phyloP scores from a whole-genome alignment of 2,888 invertebrate genomes.

The Phaonia tiefii region DNA sequence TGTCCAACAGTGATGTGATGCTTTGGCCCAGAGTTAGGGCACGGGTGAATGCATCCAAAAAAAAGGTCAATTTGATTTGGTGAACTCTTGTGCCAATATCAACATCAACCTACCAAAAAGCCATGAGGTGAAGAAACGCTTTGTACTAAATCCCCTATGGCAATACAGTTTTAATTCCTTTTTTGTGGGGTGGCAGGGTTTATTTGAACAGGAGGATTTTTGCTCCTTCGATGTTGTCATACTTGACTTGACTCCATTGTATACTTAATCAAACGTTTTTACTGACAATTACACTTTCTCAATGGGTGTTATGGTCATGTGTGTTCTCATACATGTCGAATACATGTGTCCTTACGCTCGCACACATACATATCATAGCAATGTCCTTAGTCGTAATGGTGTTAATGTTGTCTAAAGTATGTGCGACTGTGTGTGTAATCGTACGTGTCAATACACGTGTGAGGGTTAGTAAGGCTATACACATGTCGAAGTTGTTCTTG shows the following conservation, averaged over 20 bases:
- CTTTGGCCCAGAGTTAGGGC: not conserved
- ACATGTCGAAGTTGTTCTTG: conserved; percentile 6
- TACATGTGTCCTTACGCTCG: not conserved
- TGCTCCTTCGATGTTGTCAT: not conserved
- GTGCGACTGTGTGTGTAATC: conserved; percentile 6
- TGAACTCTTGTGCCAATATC: conserved; percentile 37
- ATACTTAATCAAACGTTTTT: conserved; percentile 57
- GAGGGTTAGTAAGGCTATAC: not conserved
- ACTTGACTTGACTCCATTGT: conserved; percentile 50
- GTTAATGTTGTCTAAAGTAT: not conserved
- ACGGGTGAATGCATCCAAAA: not conserved
- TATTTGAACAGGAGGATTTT: not conserved
- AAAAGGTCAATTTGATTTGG: conserved; percentile 56
- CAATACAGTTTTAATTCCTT: conserved; percentile 5
- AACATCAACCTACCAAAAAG: conserved; percentile 2
- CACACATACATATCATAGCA: not conserved
- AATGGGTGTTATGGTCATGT: conserved; percentile 49
- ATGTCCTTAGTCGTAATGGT: not conserved
- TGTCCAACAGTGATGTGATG: not conserved
- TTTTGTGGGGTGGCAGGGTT: not conserved
- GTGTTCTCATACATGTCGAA: not conserved
- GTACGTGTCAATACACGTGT: conserved; percentile 1
- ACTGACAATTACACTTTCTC: conserved; percentile 58
- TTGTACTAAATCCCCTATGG: not conserved
- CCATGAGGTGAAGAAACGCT: not conserved